Evolutionary conservation across 2,888 invertebrate species (phyloP).

Genomic region (Ellobium chinense): DNA sequence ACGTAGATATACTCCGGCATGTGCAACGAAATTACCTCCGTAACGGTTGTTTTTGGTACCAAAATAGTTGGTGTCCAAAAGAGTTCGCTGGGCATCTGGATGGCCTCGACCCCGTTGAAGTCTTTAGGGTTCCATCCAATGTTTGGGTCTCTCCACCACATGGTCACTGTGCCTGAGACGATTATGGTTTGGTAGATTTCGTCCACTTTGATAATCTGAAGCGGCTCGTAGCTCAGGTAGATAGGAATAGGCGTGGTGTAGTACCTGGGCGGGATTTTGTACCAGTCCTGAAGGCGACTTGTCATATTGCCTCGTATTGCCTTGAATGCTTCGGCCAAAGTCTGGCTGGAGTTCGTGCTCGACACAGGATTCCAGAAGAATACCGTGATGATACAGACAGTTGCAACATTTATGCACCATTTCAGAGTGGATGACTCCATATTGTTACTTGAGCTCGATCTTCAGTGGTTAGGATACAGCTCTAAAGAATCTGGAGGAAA

Average conservation of each 20-base stretch:
- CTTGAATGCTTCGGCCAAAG: background rate
- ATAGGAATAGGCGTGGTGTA: background rate
- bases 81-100: background rate
- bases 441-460: too few species aligned
- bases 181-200: slow-evolving; percentile 22
- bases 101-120: background rate
- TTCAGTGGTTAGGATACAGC: too few species aligned
- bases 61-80: slow-evolving; percentile 26
- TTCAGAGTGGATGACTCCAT: too few species aligned
- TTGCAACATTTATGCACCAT: too few species aligned
- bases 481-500: too few species aligned
- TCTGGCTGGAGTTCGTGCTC: background rate
- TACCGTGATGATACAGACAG: too few species aligned
- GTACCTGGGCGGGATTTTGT: slow-evolving; percentile 10
- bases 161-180: slow-evolving; percentile 3
- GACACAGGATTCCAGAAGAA: too few species aligned
- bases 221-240: background rate
- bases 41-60: slow-evolving; percentile 14
- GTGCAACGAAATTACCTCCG: background rate
- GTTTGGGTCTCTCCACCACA: slow-evolving; percentile 18
- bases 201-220: slow-evolving; percentile 25
- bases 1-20: background rate
- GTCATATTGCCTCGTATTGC: background rate
- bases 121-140: slow-evolving; percentile 19
- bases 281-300: background rate